Evolutionary conservation across 1,140 invertebrate species (phyloP), one percentile per base, ranked within the genome.

Genomic region (Temnothorax nylanderi): DNA sequence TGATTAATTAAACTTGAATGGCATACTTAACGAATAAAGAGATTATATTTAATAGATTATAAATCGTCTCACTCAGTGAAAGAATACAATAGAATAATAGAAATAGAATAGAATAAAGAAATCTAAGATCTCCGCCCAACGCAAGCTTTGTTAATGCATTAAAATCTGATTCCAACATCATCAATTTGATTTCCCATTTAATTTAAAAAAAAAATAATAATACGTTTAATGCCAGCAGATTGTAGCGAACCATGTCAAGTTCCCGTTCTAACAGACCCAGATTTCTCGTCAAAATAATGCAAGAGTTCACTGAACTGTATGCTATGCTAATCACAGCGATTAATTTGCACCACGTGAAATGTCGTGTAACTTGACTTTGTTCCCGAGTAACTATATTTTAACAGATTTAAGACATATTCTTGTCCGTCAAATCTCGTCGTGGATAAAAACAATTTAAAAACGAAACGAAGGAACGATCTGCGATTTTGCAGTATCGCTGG

Each of bases 1-100:
- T 44, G 51, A 54, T 64, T 82, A 78, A 87, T 86, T 64, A 86
- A 86, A 76, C 54, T 74, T 76, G 60, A 78, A 26, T 21, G 49
- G 34, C 13, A 49, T 58, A 32, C 18, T 41, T 3, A 32, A 54
- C 21, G 1, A 49, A 51, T 32, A 0, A 51, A 5, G 21, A 26
- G 26, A 26, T 26, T 26, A 26, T 34, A 41, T 58, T 60, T 60
- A 44, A 58, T 44, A 44, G 10, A 44, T 44, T 16, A 26, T 41
- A 67, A 81, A 77, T 62, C 6, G 47, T 18, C 44, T 71, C 26
- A 44, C 56, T 37, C n/a, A 26, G 11, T 41, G 3, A 60, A 13
- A 18, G 21, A 10, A 7, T 37, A 26, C 21, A 34, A 34, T 6
- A 16, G 16, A 13, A 11, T 41, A 60, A 37, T 44, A 21, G 47